A percentile compares a stretch with the other conserved stretches of the same genome.
phyloP scores from a whole-genome alignment of 2,888 invertebrate genomes.

The Gortyna flavago region DNA sequence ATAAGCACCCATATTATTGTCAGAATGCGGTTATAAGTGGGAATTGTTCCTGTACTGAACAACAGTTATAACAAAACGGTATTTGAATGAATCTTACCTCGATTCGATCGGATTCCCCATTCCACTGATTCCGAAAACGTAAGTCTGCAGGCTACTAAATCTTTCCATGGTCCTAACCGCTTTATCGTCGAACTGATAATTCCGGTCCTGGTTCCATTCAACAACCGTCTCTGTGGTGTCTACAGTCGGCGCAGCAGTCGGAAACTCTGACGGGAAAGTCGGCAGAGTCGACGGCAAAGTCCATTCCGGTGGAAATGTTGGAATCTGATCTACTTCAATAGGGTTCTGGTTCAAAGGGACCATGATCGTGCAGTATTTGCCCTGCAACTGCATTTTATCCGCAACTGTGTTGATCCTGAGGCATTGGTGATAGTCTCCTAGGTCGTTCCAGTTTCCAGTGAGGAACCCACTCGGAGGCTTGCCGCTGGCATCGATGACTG shows the following conservation, averaged over 20 bases:
- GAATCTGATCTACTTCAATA: conserved; percentile 47
- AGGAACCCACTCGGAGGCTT: conserved; percentile 82
- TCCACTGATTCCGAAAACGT: conserved; percentile 68
- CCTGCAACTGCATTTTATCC: conserved; percentile 76
- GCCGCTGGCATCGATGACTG: conserved; percentile 85
- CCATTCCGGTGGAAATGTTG: conserved; percentile 48
- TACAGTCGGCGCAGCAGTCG: background rate
- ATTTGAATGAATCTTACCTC: conserved; percentile 56
- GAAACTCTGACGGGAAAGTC: conserved; percentile 34
- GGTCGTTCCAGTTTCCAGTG: conserved; percentile 79
- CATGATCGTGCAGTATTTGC: conserved; percentile 83
- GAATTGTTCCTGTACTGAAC: background rate
- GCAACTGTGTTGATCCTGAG: conserved; percentile 69
- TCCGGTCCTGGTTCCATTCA: background rate
- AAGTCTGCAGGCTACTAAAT: conserved; percentile 57
- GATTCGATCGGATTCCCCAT: conserved; percentile 59
- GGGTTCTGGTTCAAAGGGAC: conserved; percentile 69
- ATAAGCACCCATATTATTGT: too few species aligned
- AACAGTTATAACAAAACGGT: background rate
- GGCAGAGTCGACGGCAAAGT: conserved; percentile 51
- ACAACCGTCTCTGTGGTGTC: background rate
- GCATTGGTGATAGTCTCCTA: conserved; percentile 83
- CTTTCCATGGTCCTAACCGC: conserved; percentile 26
- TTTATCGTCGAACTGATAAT: conserved; percentile 32
- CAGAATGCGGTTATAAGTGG: too few species aligned